phyloP scores from a whole-genome alignment of 2,888 invertebrate genomes.

The Rhagium mordax region DNA sequence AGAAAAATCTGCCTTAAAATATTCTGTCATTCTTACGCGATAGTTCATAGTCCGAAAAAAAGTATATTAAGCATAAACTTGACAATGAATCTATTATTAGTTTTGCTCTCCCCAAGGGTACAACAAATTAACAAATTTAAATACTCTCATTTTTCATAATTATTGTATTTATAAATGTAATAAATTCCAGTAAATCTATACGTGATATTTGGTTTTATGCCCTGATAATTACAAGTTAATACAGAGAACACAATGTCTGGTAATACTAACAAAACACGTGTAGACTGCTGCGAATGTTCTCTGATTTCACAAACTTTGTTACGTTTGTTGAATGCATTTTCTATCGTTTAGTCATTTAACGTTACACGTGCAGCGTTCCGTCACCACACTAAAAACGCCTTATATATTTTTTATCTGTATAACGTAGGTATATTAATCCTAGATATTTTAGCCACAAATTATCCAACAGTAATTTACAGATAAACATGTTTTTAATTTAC shows the following conservation, averaged over 20 bases:
- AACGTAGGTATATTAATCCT: slow-evolving; percentile 18
- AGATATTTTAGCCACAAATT: slow-evolving; percentile 13
- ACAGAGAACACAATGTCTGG: neutral
- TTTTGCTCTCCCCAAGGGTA: too few relatives aligned
- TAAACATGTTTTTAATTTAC: slow-evolving; percentile 21
- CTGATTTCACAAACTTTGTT: slow-evolving; percentile 15
- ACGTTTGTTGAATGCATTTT: slow-evolving; percentile 23
- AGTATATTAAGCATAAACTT: too few relatives aligned
- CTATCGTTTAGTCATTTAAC: slow-evolving; percentile 22
- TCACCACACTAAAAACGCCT: slow-evolving; percentile 14
- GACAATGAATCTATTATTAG: too few relatives aligned
- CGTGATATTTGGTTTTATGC: too few relatives aligned
- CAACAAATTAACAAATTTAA: too few relatives aligned
- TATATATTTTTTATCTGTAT: slow-evolving; percentile 2
- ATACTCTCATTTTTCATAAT: too few relatives aligned
- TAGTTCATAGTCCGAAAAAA: too few relatives aligned
- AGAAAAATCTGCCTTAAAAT: too few relatives aligned
- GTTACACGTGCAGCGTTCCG: slow-evolving; percentile 10
- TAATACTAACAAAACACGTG: neutral
- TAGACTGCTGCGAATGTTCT: neutral
- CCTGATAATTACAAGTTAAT: too few relatives aligned
- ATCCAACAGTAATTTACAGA: slow-evolving; percentile 13
- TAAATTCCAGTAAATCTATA: too few relatives aligned
- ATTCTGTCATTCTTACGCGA: too few relatives aligned
- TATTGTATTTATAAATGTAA: too few relatives aligned